Evolutionary conservation across 2,888 invertebrate species (phyloP).

Genomic region (Sinohyriopsis cumingii): DNA sequence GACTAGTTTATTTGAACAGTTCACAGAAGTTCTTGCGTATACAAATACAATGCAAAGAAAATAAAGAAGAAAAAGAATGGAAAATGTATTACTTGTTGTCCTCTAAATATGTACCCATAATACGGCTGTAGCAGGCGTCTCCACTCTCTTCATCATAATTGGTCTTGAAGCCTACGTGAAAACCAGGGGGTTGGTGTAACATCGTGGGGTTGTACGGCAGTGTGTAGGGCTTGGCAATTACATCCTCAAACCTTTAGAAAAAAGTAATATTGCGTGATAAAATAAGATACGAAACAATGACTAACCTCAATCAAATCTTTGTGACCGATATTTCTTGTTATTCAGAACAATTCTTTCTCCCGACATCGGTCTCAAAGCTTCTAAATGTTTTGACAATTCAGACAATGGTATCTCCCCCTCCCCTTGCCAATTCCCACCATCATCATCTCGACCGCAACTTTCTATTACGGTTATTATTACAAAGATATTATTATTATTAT

Average conservation of each 20-base stretch:
- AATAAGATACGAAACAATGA: too few species aligned
- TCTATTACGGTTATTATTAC: too few species aligned
- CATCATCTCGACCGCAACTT: too few species aligned
- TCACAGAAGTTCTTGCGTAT: not conserved
- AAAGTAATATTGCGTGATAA: not conserved
- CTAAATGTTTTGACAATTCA: too few species aligned
- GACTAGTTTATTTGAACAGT: too few species aligned
- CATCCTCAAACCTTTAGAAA: constrained; percentile 34
- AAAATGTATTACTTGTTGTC: constrained; percentile 28
- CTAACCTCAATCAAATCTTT: too few species aligned
- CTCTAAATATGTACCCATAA: constrained; percentile 52
- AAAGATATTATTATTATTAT: too few species aligned
- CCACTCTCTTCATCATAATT: constrained; percentile 46
- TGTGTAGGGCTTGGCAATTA: constrained; percentile 47
- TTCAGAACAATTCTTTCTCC: too few species aligned
- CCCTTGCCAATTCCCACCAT: too few species aligned
- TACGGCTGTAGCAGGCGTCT: constrained; percentile 49
- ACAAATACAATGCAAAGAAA: constrained; percentile 3
- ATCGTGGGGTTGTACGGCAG: constrained; percentile 35
- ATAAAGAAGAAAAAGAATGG: not conserved
- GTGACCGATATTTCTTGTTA: too few species aligned
- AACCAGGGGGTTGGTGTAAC: constrained; percentile 20
- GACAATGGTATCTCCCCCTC: too few species aligned
- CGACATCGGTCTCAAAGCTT: too few species aligned
- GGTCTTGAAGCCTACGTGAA: constrained; percentile 18